Base-by-base conservation (phyloP, 2,113 vertebrate genomes). In the Phaethon lepturus region DNA sequence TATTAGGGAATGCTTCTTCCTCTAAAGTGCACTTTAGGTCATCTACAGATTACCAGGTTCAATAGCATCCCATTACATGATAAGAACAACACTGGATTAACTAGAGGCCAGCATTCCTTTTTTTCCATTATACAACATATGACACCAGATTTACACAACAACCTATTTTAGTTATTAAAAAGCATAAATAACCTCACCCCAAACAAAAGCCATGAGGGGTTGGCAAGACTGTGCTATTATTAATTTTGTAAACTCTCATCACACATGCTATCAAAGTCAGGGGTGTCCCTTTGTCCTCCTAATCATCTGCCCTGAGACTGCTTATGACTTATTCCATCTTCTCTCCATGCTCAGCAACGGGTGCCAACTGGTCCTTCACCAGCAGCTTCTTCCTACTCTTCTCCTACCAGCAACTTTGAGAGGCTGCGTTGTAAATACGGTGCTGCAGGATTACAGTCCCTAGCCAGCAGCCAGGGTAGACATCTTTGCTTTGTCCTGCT, bases 341-440 rank as follows among this genome's bases (percentile, higher is more conserved):
- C 24, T n/a, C 17, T 53, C 33, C 26, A 11, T 10, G 15, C 6
- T 77, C 44, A 71, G 24, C 17, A 44, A 20, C 71, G 14, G 10
- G 45, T 76, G 40, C 12, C 18, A 38, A 10, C 6, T 10, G 5
- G 7, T 7, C 6, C 38, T 75, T 81, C 31, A 38, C 4, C 8
- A 49, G 35, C 7, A 50, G 17, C 15, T 62, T 31, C n/a, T 67
- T 58, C 44, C 31, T 73, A 9, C 35, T 64, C 25, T 58, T 42
- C 19, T 6, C 19, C 14, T 31, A 19, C 10, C 67, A 60, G 25
- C 8, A 58, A 17, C 25, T 80, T 66, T 58, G 42, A 40, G 15
- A 91, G 7, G 18, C 33, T 75, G 17, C 13, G 23, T 38, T 5
- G 28, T 2, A 64, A 85, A 62, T 59, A 47, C 0, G 0, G 17